A percentile compares a stretch with the other conserved stretches of the same genome.
Conservation (phyloP, 2,888 invertebrate species). For the Drosophila merina region DNA sequence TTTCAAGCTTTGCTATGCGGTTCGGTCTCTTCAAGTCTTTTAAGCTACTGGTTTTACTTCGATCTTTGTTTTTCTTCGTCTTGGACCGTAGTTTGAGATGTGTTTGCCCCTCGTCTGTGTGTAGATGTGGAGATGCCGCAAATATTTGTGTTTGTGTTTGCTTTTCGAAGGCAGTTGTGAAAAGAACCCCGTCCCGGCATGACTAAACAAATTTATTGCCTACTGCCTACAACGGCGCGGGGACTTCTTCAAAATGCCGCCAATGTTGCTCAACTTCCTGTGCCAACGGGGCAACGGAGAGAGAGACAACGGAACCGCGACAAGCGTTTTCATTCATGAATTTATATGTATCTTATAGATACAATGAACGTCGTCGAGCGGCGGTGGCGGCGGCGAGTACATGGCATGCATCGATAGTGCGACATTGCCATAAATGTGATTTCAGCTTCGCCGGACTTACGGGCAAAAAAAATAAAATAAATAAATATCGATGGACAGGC, state of each 20-base stretch:
- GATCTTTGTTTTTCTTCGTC: slow-evolving; percentile 20
- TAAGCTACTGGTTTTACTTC: slow-evolving; percentile 61
- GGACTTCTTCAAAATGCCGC: slow-evolving; percentile 74
- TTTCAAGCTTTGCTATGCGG: neutral
- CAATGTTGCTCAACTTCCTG: slow-evolving; percentile 76
- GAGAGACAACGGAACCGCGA: slow-evolving; percentile 3
- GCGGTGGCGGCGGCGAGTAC: slow-evolving; percentile 47
- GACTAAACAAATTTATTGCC: slow-evolving; percentile 73
- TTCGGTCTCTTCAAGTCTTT: slow-evolving; percentile 24
- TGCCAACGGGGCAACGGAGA: slow-evolving; percentile 30
- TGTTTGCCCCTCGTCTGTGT: slow-evolving; percentile 33
- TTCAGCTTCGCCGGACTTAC: slow-evolving; percentile 28
- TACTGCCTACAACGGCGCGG: slow-evolving; percentile 38
- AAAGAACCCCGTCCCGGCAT: slow-evolving; percentile 62
- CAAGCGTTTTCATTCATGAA: slow-evolving; percentile 72
- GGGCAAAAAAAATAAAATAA: slow-evolving; percentile 36
- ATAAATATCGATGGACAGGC: slow-evolving; percentile 27
- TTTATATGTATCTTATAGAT: slow-evolving; percentile 67
- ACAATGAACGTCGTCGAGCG: slow-evolving; percentile 54
- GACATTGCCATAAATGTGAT: slow-evolving; percentile 69
- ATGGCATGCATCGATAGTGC: slow-evolving; percentile 74
- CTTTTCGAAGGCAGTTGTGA: slow-evolving; percentile 75
- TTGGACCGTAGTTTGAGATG: slow-evolving; percentile 46
- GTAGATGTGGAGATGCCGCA: slow-evolving; percentile 44
- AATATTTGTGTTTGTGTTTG: slow-evolving; percentile 66